phyloP scores from a whole-genome alignment of 2,888 invertebrate species.

The Onchidella celtica region DNA sequence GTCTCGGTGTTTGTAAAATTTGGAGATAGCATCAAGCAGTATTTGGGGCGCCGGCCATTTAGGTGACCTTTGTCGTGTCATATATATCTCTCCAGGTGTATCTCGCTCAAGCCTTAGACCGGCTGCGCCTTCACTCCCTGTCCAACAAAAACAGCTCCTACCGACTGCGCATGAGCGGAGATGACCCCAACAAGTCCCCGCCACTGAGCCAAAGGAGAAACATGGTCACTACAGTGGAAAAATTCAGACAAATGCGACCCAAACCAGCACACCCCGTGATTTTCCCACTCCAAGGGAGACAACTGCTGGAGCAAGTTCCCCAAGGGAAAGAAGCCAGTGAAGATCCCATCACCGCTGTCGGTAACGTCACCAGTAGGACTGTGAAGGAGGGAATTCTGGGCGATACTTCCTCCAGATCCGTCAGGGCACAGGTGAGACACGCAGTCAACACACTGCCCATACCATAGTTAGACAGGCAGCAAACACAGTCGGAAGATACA shows the following conservation, averaged over 20 bases:
- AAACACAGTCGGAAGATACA: too few relatives aligned
- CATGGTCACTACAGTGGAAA: constrained; percentile 66
- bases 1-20: too few relatives aligned
- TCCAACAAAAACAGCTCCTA: constrained; percentile 43
- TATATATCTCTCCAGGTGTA: constrained; percentile 7
- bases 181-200: constrained; percentile 16
- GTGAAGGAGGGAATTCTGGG: background rate
- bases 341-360: background rate
- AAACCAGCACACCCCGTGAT: constrained; percentile 61
- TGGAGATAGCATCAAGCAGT: too few relatives aligned
- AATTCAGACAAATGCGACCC: constrained; percentile 67
- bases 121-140: constrained; percentile 63
- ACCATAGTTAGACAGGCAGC: too few relatives aligned
- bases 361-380: background rate
- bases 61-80: too few relatives aligned
- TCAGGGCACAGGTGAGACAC: too few relatives aligned
- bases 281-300: constrained; percentile 66
- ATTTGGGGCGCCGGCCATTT: too few relatives aligned
- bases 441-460: too few relatives aligned
- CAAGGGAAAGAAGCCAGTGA: background rate
- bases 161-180: constrained; percentile 45
- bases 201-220: constrained; percentile 2
- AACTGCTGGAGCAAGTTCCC: constrained; percentile 57
- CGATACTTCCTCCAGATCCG: too few relatives aligned
- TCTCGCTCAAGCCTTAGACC: constrained; percentile 66